These are phyloP conservation scores for Todus mexicanus DNA, from an alignment of 2,797 vertebrate genomes.

Conservation along the genomic window DNA sequence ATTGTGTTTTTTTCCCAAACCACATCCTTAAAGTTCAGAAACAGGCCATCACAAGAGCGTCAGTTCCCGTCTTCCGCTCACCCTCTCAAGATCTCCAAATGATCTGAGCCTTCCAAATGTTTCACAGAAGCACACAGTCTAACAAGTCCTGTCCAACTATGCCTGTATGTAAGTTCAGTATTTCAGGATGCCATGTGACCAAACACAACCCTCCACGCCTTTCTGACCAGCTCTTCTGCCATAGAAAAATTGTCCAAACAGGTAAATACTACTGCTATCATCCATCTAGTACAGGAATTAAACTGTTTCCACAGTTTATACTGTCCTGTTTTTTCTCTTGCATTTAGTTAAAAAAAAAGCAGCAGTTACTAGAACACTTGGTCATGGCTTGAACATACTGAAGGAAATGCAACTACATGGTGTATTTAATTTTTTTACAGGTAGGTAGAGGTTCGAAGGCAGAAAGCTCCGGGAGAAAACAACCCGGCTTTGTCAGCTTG, in stretches of 20 bases:
- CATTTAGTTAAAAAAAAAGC: background rate
- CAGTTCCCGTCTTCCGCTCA: background rate
- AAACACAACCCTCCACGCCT: background rate
- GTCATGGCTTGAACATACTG: background rate
- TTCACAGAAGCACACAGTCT: background rate
- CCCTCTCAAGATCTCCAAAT: background rate
- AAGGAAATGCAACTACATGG: background rate
- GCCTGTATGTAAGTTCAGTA: background rate
- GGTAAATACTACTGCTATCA: background rate
- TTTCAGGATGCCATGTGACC: background rate
- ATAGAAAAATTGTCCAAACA: background rate
- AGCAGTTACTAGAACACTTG: background rate
- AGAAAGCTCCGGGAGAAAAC: background rate
- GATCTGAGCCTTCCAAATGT: background rate
- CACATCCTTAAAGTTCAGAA: background rate
- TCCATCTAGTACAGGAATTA: background rate
- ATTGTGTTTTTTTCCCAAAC: background rate
- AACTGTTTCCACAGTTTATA: background rate
- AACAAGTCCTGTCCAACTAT: background rate
- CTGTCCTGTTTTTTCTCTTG: background rate
- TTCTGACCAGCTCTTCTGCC: background rate
- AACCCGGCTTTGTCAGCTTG: background rate
- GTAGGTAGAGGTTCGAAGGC: background rate
- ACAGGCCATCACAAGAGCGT: background rate
- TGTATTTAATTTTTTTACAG: accelerated